Base-by-base conservation (phyloP, 1,140 invertebrate species). In the Ceratosolen fusciceps region DNA sequence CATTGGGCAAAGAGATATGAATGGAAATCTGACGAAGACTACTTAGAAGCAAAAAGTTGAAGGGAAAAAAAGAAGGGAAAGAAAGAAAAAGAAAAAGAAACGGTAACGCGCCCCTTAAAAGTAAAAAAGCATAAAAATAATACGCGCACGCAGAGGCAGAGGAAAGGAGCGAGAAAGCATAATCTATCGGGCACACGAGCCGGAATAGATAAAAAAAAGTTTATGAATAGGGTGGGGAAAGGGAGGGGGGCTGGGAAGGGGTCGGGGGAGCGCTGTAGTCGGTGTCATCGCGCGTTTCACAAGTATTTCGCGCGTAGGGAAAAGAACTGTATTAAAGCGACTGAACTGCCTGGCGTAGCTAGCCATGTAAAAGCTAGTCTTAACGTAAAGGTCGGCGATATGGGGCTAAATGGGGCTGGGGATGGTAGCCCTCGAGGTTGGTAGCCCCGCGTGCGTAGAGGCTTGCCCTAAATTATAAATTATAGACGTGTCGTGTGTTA, bases 391-490 rank as follows among this genome's bases (percentile, higher is more conserved):
- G 74, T 68, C 60, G 43, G 29, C 2, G 31, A 43, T 43, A 43
- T 5, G 19, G 60, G 43, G 19, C 21, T 5, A 7, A 12, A 43
- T 52, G 14, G 49, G 49, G 49, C 12, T 3, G 49, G 49, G 49
- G 49, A 21, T 9, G 49, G 49, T 7, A 7, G 43, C 43, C 8
- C 43, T 7, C 43, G 43, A 47, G 16, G 43, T 7, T 7, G 43
- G 7, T 47, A 19, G 49, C 37, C 21, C 39, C 29, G 34, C 29
- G 26, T 16, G 10, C 19, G 14, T 8, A 37, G 4, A 56, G 52
- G 43, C 47, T 78, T 78, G 68, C 29, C 70, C 77, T 73, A 54
- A 72, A 73, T 78, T 78, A 62, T 73, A 54, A 72, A 73, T 78
- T 78, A 62, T 65, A 1, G 10, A 24, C 19, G 34, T 62, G 12